These are phyloP conservation scores for Leucophenga montana DNA, from an alignment of 2,888 invertebrate genomes.

Conservation along the genomic window DNA sequence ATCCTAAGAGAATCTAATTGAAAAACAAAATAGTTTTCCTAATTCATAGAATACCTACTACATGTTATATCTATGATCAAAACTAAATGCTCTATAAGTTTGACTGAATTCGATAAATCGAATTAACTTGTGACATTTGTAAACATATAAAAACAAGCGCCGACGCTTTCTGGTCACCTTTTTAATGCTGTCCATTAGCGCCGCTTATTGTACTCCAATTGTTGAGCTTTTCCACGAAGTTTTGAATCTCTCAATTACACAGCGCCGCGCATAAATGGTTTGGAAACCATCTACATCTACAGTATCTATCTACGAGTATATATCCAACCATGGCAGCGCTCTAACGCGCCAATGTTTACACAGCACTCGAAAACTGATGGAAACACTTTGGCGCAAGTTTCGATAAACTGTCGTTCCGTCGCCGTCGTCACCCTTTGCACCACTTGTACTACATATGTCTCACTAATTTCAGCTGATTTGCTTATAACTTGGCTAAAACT, in stretches of 20 bases:
- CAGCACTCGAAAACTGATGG: constrained; percentile 61
- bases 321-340: constrained; percentile 5
- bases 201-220: constrained; percentile 20
- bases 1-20: too few relatives aligned
- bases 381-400: constrained; percentile 35
- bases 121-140: too few relatives aligned
- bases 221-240: constrained; percentile 45
- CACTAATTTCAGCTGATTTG: constrained; percentile 59
- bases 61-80: too few relatives aligned
- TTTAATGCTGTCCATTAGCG: constrained; percentile 33
- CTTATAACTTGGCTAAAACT: constrained; percentile 26
- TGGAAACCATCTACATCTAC: background rate
- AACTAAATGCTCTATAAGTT: too few relatives aligned
- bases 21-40: too few relatives aligned
- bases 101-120: too few relatives aligned
- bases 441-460: constrained; percentile 40
- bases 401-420: constrained; percentile 30
- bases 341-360: constrained; percentile 50
- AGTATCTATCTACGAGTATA: constrained; percentile 2
- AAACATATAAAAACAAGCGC: too few relatives aligned
- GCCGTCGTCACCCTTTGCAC: background rate
- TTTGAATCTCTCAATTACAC: constrained; percentile 63
- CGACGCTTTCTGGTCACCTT: too few relatives aligned
- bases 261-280: too few relatives aligned
- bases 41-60: too few relatives aligned